These are phyloP conservation scores for Polyergus mexicanus DNA, from an alignment of 1,140 invertebrate genomes.

Conservation along the genomic window DNA sequence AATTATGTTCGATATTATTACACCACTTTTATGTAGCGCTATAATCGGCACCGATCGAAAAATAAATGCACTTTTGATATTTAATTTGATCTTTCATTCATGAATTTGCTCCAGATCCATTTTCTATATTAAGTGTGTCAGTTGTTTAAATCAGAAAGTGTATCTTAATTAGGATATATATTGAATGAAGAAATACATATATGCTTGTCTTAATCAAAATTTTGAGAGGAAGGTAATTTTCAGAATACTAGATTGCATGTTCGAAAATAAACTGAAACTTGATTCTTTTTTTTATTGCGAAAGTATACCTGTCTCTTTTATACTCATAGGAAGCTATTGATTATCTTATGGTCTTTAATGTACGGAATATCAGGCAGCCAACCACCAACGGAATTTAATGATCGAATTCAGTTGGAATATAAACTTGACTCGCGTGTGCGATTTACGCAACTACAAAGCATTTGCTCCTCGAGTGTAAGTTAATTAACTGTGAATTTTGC, in stretches of 20 bases:
- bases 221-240: not conserved
- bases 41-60: not conserved
- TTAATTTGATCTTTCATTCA: not conserved
- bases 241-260: not conserved
- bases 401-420: constrained; percentile 41
- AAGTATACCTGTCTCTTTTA: constrained; percentile 14
- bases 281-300: constrained; percentile 30
- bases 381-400: constrained; percentile 42
- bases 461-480: not conserved
- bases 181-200: constrained; percentile 31
- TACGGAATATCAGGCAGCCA: constrained; percentile 1
- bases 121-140: constrained; percentile 6
- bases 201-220: not conserved
- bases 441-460: constrained; percentile 17
- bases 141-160: not conserved
- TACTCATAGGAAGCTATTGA: constrained; percentile 31
- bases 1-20: constrained; percentile 15
- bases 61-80: constrained; percentile 28
- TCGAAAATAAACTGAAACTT: constrained; percentile 32
- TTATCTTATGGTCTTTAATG: constrained; percentile 50
- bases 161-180: not conserved
- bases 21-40: not conserved
- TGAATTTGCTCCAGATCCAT: not conserved
- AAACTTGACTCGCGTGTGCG: constrained; percentile 18
- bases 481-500: constrained; percentile 23